phyloP scores from a whole-genome alignment of 2,113 vertebrate genomes.

The Ochotona princeps region DNA sequence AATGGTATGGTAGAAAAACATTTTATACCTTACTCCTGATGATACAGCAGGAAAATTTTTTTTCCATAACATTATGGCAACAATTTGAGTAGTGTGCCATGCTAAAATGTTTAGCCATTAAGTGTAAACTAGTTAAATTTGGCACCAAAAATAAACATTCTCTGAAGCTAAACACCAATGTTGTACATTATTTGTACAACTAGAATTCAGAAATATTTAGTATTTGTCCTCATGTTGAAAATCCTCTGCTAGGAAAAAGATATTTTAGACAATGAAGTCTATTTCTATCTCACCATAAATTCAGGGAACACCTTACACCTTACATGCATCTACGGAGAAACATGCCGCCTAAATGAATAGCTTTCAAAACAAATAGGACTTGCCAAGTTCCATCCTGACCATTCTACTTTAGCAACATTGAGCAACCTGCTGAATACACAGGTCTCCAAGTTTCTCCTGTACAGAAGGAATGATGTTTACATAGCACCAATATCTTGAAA shows the following conservation, averaged over 20 bases:
- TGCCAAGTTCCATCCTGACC: background rate
- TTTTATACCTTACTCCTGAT: too few relatives aligned
- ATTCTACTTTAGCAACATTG: background rate
- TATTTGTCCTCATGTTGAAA: conserved; percentile 59
- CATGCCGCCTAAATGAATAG: background rate
- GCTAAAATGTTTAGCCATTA: conserved; percentile 66
- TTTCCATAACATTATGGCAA: conserved; percentile 51
- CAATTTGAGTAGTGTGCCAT: conserved; percentile 54
- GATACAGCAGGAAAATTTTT: conserved; percentile 43
- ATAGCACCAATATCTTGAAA: background rate
- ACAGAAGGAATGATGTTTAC: background rate
- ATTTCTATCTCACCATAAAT: conserved; percentile 26
- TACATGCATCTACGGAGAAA: background rate
- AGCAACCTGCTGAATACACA: background rate
- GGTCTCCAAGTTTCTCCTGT: background rate
- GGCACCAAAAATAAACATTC: conserved; percentile 71
- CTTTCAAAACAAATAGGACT: background rate
- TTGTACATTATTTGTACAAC: conserved; percentile 69
- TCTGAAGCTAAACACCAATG: conserved; percentile 69
- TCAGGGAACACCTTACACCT: conserved; percentile 5
- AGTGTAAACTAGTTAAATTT: conserved; percentile 80
- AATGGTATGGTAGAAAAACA: background rate
- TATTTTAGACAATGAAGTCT: conserved; percentile 28
- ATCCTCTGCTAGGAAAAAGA: conserved; percentile 32
- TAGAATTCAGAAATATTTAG: conserved; percentile 67